phyloP scores from a whole-genome alignment of 2,888 invertebrate genomes.

The Eubasilissa splendida region DNA sequence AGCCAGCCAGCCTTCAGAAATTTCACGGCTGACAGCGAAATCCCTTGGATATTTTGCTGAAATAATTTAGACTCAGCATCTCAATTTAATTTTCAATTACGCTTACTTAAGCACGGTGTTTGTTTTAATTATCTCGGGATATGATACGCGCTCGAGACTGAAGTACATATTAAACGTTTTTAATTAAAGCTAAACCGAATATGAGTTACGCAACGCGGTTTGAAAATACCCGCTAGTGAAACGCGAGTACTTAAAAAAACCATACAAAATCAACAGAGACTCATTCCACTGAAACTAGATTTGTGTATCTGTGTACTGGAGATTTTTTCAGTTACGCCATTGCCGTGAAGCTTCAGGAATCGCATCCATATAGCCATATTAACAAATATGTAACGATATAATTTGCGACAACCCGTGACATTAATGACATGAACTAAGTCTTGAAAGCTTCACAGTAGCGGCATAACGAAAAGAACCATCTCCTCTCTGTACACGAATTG shows the following conservation, averaged over 20 bases:
- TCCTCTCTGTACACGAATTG: too few relatives aligned
- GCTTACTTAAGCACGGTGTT: constrained; percentile 6
- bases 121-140: constrained; percentile 13
- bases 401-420: too few relatives aligned
- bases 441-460: too few relatives aligned
- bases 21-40: background rate
- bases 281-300: too few relatives aligned
- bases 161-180: constrained; percentile 8
- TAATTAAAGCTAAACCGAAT: constrained; percentile 7
- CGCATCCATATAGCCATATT: too few relatives aligned
- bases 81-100: constrained; percentile 30
- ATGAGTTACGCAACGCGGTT: background rate
- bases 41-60: background rate
- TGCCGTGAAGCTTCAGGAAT: too few relatives aligned
- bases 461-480: too few relatives aligned
- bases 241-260: background rate
- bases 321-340: too few relatives aligned
- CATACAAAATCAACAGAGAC: too few relatives aligned
- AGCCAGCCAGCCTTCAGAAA: background rate
- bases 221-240: background rate
- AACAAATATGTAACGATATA: too few relatives aligned
- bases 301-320: too few relatives aligned
- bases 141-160: background rate
- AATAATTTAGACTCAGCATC: constrained; percentile 12
- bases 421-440: too few relatives aligned